Conservation (phyloP, 2,888 invertebrate genomes). For the Arge pagana region DNA sequence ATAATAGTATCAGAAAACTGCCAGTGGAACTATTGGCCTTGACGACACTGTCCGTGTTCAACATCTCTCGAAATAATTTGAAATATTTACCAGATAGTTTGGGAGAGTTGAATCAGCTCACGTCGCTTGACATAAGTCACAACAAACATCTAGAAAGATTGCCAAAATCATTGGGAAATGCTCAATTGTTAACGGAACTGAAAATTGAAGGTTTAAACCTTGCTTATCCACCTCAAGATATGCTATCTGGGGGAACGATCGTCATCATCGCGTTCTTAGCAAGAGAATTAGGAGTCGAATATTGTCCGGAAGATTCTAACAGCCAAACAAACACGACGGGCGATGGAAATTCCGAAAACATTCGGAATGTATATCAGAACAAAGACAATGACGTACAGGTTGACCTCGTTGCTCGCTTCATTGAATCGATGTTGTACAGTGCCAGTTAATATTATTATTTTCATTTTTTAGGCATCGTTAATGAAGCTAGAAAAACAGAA, state of each 20-base stretch:
- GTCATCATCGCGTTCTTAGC: constrained; percentile 60
- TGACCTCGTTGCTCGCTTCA: constrained; percentile 18
- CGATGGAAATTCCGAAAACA: constrained; percentile 35
- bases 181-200: constrained; percentile 66
- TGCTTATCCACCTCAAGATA: constrained; percentile 68
- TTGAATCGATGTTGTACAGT: constrained; percentile 28
- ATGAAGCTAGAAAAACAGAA: constrained; percentile 65
- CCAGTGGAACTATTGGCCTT: constrained; percentile 72
- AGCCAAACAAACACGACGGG: constrained; percentile 50
- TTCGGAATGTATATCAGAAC: constrained; percentile 37
- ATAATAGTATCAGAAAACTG: constrained; percentile 72
- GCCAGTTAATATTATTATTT: constrained; percentile 29
- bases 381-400: constrained; percentile 47
- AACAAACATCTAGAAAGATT: constrained; percentile 66
- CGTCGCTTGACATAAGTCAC: constrained; percentile 65
- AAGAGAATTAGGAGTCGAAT: constrained; percentile 60
- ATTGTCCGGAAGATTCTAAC: constrained; percentile 56
- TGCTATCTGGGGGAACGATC: constrained; percentile 65
- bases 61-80: constrained; percentile 74
- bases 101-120: constrained; percentile 67
- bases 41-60: constrained; percentile 67
- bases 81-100: constrained; percentile 67
- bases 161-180: constrained; percentile 70
- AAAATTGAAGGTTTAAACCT: constrained; percentile 68
- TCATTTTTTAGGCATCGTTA: constrained; percentile 64